A percentile compares a stretch with the other conserved stretches of the same genome.
Conservation (phyloP, 2,888 invertebrate genomes). For the Oscheius sp. region DNA sequence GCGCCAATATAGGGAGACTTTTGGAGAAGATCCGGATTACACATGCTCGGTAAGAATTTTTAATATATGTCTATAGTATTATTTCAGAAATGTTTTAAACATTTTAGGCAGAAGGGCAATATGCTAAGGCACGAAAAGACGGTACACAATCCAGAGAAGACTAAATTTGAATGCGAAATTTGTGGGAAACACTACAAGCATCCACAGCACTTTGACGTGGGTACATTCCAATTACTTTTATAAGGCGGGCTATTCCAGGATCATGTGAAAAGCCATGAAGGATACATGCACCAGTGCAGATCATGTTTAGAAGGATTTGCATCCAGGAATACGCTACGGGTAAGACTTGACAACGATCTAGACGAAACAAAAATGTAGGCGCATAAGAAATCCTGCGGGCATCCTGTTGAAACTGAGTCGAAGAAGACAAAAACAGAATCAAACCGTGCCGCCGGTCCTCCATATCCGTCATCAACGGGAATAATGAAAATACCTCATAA, state of each 20-base stretch:
- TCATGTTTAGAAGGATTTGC: conserved; percentile 11
- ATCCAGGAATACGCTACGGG: conserved; percentile 30
- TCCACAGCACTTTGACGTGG: conserved; percentile 43
- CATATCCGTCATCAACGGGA: conserved; percentile 13
- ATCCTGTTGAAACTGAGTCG: neutral
- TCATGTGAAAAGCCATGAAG: conserved; percentile 44
- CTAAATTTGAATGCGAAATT: conserved; percentile 1
- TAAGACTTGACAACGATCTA: neutral
- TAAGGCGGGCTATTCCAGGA: conserved; percentile 35
- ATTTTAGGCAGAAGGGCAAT: conserved; percentile 48
- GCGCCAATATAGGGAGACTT: neutral
- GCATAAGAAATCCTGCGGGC: conserved; percentile 28
- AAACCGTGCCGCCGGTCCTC: neutral
- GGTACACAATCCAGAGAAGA: neutral
- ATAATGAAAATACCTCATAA: conserved; percentile 26
- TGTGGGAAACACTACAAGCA: conserved; percentile 26
- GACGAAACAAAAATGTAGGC: too few species aligned
- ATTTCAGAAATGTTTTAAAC: conserved; percentile 49
- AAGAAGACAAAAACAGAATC: neutral
- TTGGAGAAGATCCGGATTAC: conserved; percentile 22
- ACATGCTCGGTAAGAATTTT: conserved; percentile 7
- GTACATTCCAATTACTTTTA: neutral
- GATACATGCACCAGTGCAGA: conserved; percentile 24
- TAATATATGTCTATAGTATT: too few species aligned
- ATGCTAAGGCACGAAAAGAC: conserved; percentile 42